These are phyloP conservation scores for Diploscapter pachys DNA, from an alignment of 1,140 invertebrate genomes.

Conservation along the genomic window DNA sequence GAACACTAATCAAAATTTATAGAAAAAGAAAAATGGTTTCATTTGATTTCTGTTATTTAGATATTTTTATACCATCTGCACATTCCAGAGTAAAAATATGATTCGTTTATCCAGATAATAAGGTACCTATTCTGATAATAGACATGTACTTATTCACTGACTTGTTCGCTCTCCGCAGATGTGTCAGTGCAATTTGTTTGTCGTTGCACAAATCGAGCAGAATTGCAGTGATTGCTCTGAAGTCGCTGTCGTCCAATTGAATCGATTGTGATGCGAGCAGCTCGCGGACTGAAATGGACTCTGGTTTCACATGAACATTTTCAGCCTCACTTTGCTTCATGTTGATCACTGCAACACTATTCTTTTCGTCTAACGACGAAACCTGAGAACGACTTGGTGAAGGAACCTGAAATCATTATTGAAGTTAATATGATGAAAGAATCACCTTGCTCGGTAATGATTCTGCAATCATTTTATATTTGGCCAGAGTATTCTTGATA, in stretches of 20 bases:
- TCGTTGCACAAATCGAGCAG: constrained; percentile 36
- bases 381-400: too few species aligned
- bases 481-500: constrained; percentile 31
- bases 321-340: neutral
- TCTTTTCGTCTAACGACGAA: constrained; percentile 11
- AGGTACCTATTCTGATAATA: too few species aligned
- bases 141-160: neutral
- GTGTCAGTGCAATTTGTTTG: constrained; percentile 34
- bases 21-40: too few species aligned
- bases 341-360: constrained; percentile 30
- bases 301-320: neutral
- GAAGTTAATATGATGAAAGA: neutral
- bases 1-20: too few species aligned
- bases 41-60: too few species aligned
- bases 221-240: constrained; percentile 30
- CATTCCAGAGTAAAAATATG: too few species aligned
- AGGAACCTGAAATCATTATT: neutral
- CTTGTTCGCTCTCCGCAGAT: constrained; percentile 33
- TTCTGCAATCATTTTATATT: constrained; percentile 33
- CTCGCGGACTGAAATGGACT: constrained; percentile 28
- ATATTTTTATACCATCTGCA: too few species aligned
- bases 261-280: constrained; percentile 30
- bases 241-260: constrained; percentile 30
- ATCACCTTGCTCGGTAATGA: constrained; percentile 22
- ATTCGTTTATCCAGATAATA: too few species aligned